Evolutionary conservation across 2,113 vertebrate species (phyloP), one percentile per base, ranked within the genome.

Genomic region (Galbula dea): DNA sequence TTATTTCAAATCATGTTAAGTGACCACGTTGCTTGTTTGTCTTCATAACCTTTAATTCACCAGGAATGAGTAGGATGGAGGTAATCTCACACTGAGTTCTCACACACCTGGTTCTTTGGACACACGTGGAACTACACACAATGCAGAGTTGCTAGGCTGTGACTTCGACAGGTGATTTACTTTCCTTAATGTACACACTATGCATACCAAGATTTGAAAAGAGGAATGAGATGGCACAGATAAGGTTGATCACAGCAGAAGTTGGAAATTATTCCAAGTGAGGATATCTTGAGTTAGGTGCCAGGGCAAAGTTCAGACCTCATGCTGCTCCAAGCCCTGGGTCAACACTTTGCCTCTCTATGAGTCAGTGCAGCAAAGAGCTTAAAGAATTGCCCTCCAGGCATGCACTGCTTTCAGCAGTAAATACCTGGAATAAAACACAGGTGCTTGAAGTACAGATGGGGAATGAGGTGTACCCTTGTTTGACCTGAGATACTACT

Each of bases 381-480:
- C 20, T 59, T 37, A 13, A 88, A 48, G 5, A 81, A 71, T 12
- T 59, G n/a, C 26, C 51, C 45, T 69, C 49, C 6, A 17, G 67
- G 63, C 78, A 85, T 0, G 21, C 22, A 55, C 20, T 30, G 37
- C 49, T 88, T 63, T 24, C 26, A 91, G 85, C 34, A 76, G 19
- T 19, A 61, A 91, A 81, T 15, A 81, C 19, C 43, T 57, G 45
- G 32, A 83, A 58, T 36, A 73, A 76, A 87, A 61, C 14, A 81
- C 5, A 68, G 37, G 32, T 57, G 59, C 16, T 30, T 1, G 0
- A 57, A 61, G 17, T 11, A 62, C 49, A 48, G 7, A 9, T 4
- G 20, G 6, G 18, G 17, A 86, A 77, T n/a, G 48, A 74, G 61
- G 66, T 80, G 6, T 27, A 57, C 37, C 37, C 34, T 59, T 46